Evolutionary conservation across 2,888 invertebrate species (phyloP), one percentile per base, ranked within the genome.

Genomic region (Apamea epomidion): DNA sequence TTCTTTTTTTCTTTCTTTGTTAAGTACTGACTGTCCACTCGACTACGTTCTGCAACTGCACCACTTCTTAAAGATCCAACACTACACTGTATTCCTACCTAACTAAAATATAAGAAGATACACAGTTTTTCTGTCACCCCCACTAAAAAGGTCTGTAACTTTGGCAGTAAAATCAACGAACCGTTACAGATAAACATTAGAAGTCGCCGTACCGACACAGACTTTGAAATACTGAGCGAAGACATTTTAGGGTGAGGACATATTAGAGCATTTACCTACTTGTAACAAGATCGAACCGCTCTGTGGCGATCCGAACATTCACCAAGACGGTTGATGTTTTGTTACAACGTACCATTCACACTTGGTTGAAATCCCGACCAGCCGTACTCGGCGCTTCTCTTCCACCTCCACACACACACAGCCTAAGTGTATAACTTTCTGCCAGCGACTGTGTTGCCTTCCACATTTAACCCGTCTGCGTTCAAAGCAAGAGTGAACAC

Each of bases 171-270:
- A 96, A 94, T 93, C 96, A 95, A 92, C 94, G 94, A 94, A 94
- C 92, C 94, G 95, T 92, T 91, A 93, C 93, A 95, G 94, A 95
- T 96, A 96, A 95, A 94, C 95, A 94, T 95, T 94, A 94, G 93
- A 93, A 94, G 91, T 91, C 92, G 79, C 84, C 84, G 88, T 92
- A 91, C 90, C 92, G 91, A 92, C 91, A 93, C 90, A 84, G 89
- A 88, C 88, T 88, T 86, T 83, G 82, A 79, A 86, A 88, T 82
- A 87, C 76, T 84, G 80, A 83, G 75, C 69, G 75, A 83, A 84
- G 81, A 81, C 81, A 78, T 65, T 81, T 87, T 79, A 83, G 21
- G 81, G 45, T 58, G 29, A 2, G 2, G 16, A 25, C 58, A 83
- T 64, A 80, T n/a, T 58, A 32, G 16, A 21, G 4, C 14, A 60